Evolutionary conservation across 2,888 invertebrate species (phyloP).

Genomic region (Leptinotarsa rubiginosa): DNA sequence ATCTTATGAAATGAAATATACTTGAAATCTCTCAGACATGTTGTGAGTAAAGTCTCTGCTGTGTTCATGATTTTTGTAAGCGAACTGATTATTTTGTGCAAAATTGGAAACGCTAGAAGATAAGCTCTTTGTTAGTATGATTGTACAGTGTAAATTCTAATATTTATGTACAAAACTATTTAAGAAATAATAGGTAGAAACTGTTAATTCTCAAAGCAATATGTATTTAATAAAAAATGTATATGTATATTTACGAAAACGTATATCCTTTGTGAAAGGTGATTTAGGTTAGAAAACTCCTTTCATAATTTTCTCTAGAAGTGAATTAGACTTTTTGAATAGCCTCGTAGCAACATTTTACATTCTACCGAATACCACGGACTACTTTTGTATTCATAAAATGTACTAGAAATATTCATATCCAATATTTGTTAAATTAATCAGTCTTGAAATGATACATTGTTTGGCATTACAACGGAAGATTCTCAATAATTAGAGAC

Average conservation of each 20-base stretch:
- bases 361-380: neutral
- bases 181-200: slow-evolving; percentile 8
- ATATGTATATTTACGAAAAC: neutral
- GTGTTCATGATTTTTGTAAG: no score
- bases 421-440: no score
- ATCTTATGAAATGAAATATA: no score
- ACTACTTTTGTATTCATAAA: no score
- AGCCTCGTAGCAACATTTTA: slow-evolving; percentile 1
- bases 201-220: slow-evolving; percentile 23
- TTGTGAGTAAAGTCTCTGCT: no score
- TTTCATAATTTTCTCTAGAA: neutral
- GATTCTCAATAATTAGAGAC: no score
- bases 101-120: neutral
- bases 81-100: neutral
- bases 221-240: slow-evolving; percentile 3
- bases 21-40: no score
- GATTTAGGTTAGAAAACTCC: neutral
- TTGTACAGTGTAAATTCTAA: slow-evolving; percentile 27
- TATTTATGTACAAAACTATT: slow-evolving; percentile 26
- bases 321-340: neutral
- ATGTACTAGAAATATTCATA: no score
- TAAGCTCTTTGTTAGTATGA: neutral
- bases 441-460: no score
- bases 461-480: no score
- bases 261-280: slow-evolving; percentile 6